phyloP scores from a whole-genome alignment of 2,113 vertebrate genomes.

The Ibidorhyncha struthersii region DNA sequence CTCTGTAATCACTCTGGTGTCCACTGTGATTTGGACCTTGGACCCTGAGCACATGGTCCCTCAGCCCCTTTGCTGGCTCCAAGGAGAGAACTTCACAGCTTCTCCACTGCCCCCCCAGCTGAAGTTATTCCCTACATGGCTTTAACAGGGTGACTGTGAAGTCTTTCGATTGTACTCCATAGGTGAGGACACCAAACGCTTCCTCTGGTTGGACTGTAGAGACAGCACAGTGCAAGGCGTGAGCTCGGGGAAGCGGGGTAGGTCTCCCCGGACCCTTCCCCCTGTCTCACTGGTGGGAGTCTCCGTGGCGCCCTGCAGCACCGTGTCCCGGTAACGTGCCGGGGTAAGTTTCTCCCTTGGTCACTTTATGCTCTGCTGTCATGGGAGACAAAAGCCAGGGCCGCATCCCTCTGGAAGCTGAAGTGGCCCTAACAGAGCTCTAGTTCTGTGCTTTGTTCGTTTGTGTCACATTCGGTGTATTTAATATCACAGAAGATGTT shows the following conservation, averaged over 20 bases:
- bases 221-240: accelerated
- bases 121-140: background rate
- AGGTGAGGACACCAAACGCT: accelerated
- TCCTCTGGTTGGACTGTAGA: background rate
- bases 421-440: accelerated
- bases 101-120: background rate
- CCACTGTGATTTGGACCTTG: accelerated
- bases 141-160: accelerated
- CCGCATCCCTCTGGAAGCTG: background rate
- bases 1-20: background rate
- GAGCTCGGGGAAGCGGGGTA: accelerated
- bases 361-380: background rate
- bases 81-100: too few relatives aligned
- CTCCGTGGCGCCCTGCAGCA: too few relatives aligned
- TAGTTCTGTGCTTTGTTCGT: accelerated
- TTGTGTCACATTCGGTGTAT: background rate
- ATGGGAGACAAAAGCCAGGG: background rate
- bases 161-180: background rate
- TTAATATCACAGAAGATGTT: background rate
- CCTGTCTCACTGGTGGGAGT: background rate
- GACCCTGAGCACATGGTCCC: accelerated
- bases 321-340: accelerated
- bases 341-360: background rate
- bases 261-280: background rate
- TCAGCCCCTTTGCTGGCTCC: background rate